Percentiles rank a stretch among this genome's conserved stretches.
These are phyloP conservation scores for Sylvilagus floridanus DNA, from an alignment of 2,797 vertebrate species.

Conservation along the genomic window DNA sequence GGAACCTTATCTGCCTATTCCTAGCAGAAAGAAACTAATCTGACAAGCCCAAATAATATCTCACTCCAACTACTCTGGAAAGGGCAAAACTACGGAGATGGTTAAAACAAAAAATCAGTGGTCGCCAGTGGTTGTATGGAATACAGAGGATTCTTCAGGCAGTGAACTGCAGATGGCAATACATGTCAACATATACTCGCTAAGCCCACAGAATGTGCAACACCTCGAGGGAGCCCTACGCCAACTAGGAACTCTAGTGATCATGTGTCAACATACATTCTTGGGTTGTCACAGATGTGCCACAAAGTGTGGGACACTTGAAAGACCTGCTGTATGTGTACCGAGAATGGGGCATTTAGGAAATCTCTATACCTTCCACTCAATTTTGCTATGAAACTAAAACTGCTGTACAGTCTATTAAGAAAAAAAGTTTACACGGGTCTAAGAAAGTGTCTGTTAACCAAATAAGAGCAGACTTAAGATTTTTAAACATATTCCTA, in stretches of 20 bases:
- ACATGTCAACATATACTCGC: rapidly evolving
- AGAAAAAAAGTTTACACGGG: not conserved
- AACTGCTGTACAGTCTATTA: not conserved
- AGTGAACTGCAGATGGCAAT: not conserved
- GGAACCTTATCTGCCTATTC: not conserved
- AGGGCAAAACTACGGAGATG: not conserved
- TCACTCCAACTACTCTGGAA: not conserved
- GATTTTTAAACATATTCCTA: not conserved
- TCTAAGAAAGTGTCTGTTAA: slow-evolving; percentile 19
- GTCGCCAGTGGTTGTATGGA: not conserved
- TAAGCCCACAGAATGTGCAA: not conserved
- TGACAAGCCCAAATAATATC: not conserved
- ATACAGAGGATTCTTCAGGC: not conserved
- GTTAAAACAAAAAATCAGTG: not conserved
- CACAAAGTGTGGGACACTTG: not conserved
- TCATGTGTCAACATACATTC: too few species aligned
- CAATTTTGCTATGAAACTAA: not conserved
- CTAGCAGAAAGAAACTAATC: not conserved
- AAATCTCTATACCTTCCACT: not conserved
- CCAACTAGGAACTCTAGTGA: not conserved
- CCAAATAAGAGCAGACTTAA: not conserved
- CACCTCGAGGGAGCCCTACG: not conserved
- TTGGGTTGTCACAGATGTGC: not conserved
- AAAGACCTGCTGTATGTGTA: not conserved
- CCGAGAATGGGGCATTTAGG: not conserved